Evolutionary conservation across 2,113 vertebrate genomes (phyloP).

Genomic region (Melanocharis versteri): DNA sequence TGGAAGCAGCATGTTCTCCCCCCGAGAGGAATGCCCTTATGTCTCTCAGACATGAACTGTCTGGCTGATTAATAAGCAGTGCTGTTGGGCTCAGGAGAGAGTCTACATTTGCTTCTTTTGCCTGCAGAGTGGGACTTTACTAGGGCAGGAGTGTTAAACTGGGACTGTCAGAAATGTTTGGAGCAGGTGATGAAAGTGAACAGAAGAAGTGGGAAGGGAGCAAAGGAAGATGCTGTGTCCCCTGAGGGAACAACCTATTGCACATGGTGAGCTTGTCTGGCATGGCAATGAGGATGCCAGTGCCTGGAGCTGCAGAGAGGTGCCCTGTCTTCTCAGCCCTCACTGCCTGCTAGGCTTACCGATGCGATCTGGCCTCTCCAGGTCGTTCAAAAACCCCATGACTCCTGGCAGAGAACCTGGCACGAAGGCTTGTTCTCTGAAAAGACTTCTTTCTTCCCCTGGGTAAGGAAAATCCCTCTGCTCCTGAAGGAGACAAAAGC

Average conservation of each 20-base stretch:
- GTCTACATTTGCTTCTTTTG: neutral
- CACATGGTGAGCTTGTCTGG: neutral
- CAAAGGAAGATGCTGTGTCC: neutral
- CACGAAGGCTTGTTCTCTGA: neutral
- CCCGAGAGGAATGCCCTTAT: neutral
- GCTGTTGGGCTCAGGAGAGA: neutral
- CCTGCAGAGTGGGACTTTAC: neutral
- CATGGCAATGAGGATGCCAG: neutral
- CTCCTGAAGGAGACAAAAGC: neutral
- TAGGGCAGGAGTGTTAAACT: neutral
- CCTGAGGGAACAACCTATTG: neutral
- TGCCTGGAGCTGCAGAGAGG: neutral
- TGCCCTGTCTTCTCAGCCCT: neutral
- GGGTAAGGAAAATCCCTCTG: neutral
- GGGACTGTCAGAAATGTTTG: neutral
- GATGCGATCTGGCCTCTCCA: fast-evolving
- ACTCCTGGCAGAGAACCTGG: neutral
- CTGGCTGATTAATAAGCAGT: conserved; percentile 4
- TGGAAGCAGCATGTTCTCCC: neutral
- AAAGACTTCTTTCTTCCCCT: neutral
- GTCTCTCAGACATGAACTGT: neutral
- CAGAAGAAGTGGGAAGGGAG: fast-evolving
- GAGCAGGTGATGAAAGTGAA: neutral
- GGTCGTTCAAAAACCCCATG: neutral
- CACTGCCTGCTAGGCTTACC: fast-evolving